A percentile compares a stretch with the other conserved stretches of the same genome.
phyloP scores from a whole-genome alignment of 1,140 invertebrate genomes.

The Adelges cooleyi region DNA sequence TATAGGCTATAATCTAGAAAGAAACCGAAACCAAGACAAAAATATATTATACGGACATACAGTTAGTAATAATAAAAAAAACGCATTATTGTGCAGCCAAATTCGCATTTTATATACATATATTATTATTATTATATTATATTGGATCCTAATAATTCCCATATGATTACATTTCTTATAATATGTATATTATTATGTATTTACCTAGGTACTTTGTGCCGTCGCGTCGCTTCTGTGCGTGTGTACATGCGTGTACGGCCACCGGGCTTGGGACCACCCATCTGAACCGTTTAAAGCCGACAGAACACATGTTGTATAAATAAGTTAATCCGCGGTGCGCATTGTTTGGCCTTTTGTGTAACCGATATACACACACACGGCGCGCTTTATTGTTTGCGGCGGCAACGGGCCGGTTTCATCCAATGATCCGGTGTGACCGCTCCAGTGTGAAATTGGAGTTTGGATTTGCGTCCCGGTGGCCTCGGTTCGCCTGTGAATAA shows the following conservation, averaged over 20 bases:
- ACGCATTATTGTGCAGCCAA: no score
- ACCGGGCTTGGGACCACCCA: constrained; percentile 28
- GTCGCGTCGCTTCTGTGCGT: no score
- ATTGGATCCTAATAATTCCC: no score
- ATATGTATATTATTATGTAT: no score
- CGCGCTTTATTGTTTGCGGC: constrained; percentile 1
- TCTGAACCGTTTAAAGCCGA: constrained; percentile 28
- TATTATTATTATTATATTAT: no score
- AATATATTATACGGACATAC: no score
- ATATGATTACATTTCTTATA: no score
- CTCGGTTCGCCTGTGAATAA: not conserved
- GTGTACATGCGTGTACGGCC: not conserved
- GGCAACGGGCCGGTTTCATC: constrained; percentile 20
- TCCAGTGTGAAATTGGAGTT: constrained; percentile 28
- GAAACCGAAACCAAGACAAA: no score
- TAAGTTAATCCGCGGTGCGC: constrained; percentile 26
- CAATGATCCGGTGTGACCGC: constrained; percentile 24
- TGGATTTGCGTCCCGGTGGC: constrained; percentile 21
- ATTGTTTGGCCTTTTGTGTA: constrained; percentile 25
- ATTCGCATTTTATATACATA: no score
- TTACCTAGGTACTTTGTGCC: no score
- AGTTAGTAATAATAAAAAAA: no score
- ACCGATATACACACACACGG: constrained; percentile 14
- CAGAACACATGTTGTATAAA: constrained; percentile 24
- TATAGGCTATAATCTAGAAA: no score